Evolutionary conservation across 2,888 invertebrate genomes (phyloP).

Genomic region (Steinernema hermaphroditum): DNA sequence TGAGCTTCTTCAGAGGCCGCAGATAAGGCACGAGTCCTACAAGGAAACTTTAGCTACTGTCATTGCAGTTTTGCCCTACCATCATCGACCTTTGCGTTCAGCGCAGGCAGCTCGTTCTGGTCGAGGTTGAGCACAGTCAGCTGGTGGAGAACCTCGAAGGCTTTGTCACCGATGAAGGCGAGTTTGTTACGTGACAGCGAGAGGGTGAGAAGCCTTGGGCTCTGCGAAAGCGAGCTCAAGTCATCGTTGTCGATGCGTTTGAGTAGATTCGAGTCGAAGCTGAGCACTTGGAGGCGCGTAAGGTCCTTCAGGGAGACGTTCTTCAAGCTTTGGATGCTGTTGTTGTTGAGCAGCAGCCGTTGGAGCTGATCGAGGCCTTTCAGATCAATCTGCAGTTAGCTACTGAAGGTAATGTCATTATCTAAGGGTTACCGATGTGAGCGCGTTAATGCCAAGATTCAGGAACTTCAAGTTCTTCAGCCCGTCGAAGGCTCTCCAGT

Average conservation of each 20-base stretch:
- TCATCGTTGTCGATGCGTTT: conserved; percentile 53
- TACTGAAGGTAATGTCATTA: conserved; percentile 31
- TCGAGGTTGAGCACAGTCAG: conserved; percentile 66
- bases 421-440: conserved; percentile 44
- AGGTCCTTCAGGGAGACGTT: conserved; percentile 48
- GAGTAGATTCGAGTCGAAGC: conserved; percentile 34
- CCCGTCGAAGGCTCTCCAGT: conserved; percentile 51
- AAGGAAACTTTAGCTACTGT: conserved; percentile 44
- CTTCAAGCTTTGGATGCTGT: conserved; percentile 51
- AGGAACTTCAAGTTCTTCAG: conserved; percentile 60
- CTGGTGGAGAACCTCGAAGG: conserved; percentile 41
- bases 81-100: conserved; percentile 44
- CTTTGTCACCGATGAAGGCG: conserved; percentile 37
- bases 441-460: conserved; percentile 68
- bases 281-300: conserved; percentile 46
- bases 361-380: conserved; percentile 48
- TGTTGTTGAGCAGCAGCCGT: conserved; percentile 62
- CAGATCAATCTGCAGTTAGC: conserved; percentile 37
- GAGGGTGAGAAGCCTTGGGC: conserved; percentile 58
- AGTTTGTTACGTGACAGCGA: conserved; percentile 56
- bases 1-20: conserved; percentile 64
- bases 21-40: conserved; percentile 54
- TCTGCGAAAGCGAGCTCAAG: conserved; percentile 52
- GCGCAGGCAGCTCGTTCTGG: conserved; percentile 65
- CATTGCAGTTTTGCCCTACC: background rate